Percentiles rank a stretch among this genome's conserved stretches.
Evolutionary conservation across 1,140 invertebrate species (phyloP).

Genomic region (Tetraneura akinire): DNA sequence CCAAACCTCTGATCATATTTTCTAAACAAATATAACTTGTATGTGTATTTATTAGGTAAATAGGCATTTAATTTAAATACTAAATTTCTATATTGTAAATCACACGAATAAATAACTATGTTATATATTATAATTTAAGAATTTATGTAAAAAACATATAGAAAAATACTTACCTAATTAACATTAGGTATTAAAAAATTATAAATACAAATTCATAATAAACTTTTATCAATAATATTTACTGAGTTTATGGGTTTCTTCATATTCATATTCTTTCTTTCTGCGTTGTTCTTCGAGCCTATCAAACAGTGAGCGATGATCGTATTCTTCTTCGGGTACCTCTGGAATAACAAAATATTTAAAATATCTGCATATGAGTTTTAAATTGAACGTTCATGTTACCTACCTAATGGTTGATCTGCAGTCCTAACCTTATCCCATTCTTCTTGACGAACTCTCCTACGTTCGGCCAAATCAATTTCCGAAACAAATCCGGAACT

Average conservation of each 20-base stretch:
- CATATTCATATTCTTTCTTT: constrained; percentile 88
- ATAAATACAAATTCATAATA: too few relatives aligned
- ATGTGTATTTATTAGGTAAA: neutral
- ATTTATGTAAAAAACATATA: too few relatives aligned
- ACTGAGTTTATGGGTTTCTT: constrained; percentile 93
- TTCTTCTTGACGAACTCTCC: constrained; percentile 82
- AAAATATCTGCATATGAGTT: neutral
- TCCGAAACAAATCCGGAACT: constrained; percentile 89
- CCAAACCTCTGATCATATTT: constrained; percentile 91
- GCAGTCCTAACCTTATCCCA: constrained; percentile 90
- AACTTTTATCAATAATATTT: constrained; percentile 57
- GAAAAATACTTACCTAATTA: too few relatives aligned
- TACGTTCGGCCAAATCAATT: constrained; percentile 77
- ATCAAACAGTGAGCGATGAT: constrained; percentile 82
- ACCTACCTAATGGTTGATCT: constrained; percentile 81
- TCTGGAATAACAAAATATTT: constrained; percentile 62
- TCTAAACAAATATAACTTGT: constrained; percentile 64
- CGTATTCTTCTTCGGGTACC: constrained; percentile 77
- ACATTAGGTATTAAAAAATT: too few relatives aligned
- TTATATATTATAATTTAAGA: neutral
- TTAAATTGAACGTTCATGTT: neutral
- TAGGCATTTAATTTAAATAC: constrained; percentile 13
- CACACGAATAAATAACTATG: too few relatives aligned
- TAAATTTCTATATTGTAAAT: neutral
- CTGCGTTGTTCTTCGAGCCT: constrained; percentile 88